A percentile compares a stretch with the other conserved stretches of the same genome.
These are phyloP conservation scores for Hermetia illucens DNA, from an alignment of 1,140 invertebrate genomes.

Conservation along the genomic window DNA sequence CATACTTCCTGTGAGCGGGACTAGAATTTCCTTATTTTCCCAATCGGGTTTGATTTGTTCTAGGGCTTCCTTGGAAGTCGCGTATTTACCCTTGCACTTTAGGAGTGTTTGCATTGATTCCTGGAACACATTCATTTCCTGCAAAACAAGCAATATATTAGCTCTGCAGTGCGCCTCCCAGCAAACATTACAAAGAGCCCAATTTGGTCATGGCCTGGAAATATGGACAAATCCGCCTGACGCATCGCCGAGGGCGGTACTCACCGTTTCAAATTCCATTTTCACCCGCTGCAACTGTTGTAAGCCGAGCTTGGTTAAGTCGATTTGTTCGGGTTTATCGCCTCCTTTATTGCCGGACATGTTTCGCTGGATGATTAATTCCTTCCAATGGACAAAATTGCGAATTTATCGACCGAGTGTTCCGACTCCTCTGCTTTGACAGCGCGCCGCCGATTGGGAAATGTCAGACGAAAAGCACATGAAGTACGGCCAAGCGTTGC, in stretches of 20 bases:
- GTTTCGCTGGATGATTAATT: too few species aligned
- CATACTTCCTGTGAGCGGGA: slow-evolving; percentile 87
- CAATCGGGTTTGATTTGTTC: slow-evolving; percentile 59
- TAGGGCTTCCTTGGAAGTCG: slow-evolving; percentile 71
- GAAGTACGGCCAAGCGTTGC: too few species aligned
- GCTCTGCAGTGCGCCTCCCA: too few species aligned
- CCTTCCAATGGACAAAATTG: too few species aligned
- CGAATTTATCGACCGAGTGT: too few species aligned
- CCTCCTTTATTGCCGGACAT: slow-evolving; percentile 16
- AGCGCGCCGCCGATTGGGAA: too few species aligned
- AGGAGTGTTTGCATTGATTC: slow-evolving; percentile 79
- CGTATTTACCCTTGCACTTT: slow-evolving; percentile 78
- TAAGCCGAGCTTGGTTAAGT: slow-evolving; percentile 61
- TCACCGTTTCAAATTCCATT: slow-evolving; percentile 73
- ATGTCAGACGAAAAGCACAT: too few species aligned
- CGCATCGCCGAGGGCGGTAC: slow-evolving; percentile 11
- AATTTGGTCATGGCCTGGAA: too few species aligned
- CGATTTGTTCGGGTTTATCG: slow-evolving; percentile 50
- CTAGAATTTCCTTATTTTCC: slow-evolving; percentile 70
- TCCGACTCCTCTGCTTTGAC: too few species aligned
- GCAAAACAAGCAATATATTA: too few species aligned
- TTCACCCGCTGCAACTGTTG: slow-evolving; percentile 67
- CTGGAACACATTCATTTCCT: slow-evolving; percentile 77
- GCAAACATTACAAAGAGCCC: too few species aligned
- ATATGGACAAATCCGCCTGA: slow-evolving; percentile 2